These are phyloP conservation scores for Drosophila rufa DNA, from an alignment of 1,140 invertebrate genomes.

Conservation along the genomic window DNA sequence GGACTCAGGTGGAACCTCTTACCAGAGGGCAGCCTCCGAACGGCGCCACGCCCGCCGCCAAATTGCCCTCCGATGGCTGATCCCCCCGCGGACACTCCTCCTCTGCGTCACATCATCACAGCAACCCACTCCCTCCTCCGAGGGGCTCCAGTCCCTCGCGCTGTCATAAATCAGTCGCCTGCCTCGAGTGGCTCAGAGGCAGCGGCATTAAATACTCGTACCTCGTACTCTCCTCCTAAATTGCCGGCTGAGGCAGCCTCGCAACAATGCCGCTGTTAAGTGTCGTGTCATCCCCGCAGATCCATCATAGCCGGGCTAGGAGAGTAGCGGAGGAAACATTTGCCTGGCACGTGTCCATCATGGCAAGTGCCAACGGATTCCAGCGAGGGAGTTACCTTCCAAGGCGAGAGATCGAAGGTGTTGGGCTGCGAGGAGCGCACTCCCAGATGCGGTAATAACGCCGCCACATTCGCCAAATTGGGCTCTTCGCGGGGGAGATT, in stretches of 20 bases:
- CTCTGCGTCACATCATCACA: background rate
- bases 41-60: constrained; percentile 73
- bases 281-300: constrained; percentile 77
- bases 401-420: constrained; percentile 31
- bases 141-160: constrained; percentile 48
- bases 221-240: constrained; percentile 67
- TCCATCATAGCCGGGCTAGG: constrained; percentile 65
- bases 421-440: constrained; percentile 40
- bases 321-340: constrained; percentile 57
- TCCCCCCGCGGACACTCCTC: background rate
- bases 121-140: constrained; percentile 6
- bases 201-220: constrained; percentile 66
- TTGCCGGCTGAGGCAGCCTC: constrained; percentile 65
- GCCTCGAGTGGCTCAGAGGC: constrained; percentile 44
- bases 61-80: constrained; percentile 65
- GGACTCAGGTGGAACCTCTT: constrained; percentile 28
- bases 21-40: constrained; percentile 14
- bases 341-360: constrained; percentile 79
- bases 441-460: constrained; percentile 62
- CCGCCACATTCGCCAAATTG: constrained; percentile 73
- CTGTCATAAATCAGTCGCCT: constrained; percentile 76
- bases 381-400: constrained; percentile 40
- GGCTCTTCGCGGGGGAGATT: constrained; percentile 38
- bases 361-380: constrained; percentile 43
- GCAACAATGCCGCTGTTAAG: constrained; percentile 68